A percentile compares a stretch with the other conserved stretches of the same genome.
Conservation (phyloP, 2,888 invertebrate genomes). For the Nomada lathburiana region DNA sequence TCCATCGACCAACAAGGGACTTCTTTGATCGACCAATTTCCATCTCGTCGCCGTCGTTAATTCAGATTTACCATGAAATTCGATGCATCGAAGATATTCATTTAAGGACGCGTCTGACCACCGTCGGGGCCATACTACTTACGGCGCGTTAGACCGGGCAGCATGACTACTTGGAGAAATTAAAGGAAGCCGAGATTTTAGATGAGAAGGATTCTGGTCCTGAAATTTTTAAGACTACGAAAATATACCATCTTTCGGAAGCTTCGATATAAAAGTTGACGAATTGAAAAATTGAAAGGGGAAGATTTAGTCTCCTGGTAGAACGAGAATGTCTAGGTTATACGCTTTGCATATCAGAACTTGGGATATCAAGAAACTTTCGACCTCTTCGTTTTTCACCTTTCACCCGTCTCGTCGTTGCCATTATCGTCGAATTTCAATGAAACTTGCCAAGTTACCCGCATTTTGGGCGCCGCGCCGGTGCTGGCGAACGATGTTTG, state of each 20-base stretch:
- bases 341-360: too few species aligned
- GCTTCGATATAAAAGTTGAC: too few species aligned
- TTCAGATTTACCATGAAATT: slow-evolving; percentile 56
- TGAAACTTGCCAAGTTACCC: slow-evolving; percentile 36
- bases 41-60: slow-evolving; percentile 66
- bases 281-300: too few species aligned
- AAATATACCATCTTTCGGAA: too few species aligned
- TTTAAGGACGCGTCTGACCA: neutral
- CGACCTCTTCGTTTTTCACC: slow-evolving; percentile 12
- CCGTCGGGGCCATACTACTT: neutral
- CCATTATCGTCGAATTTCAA: slow-evolving; percentile 60
- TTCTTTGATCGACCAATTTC: slow-evolving; percentile 58
- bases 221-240: too few species aligned
- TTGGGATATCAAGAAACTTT: neutral
- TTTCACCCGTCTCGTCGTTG: slow-evolving; percentile 44
- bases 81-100: slow-evolving; percentile 7
- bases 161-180: too few species aligned
- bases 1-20: slow-evolving; percentile 66
- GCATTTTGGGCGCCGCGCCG: slow-evolving; percentile 23
- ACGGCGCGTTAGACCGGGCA: too few species aligned
- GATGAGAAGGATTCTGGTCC: too few species aligned
- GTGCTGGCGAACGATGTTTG: slow-evolving; percentile 24
- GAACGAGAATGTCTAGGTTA: too few species aligned
- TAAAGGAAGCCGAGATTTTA: too few species aligned
- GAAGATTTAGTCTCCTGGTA: too few species aligned